Evolutionary conservation across 2,113 vertebrate species (phyloP).

Genomic region (Aegotheles bennettii): DNA sequence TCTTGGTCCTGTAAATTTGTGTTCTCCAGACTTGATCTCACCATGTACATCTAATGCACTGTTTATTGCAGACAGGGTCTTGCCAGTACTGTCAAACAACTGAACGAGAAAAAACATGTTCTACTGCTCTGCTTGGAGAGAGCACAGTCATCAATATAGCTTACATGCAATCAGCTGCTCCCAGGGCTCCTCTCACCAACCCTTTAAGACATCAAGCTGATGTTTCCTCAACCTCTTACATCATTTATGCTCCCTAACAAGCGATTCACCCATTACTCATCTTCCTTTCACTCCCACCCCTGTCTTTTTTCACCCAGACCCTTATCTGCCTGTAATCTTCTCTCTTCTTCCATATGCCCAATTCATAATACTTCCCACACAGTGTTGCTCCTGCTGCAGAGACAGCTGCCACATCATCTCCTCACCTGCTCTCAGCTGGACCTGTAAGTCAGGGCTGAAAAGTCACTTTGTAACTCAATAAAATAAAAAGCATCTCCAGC

Average conservation of each 20-base stretch:
- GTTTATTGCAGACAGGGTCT: neutral
- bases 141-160: neutral
- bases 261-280: neutral
- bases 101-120: neutral
- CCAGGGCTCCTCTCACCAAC: neutral
- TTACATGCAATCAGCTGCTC: neutral
- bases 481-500: neutral
- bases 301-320: neutral
- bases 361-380: neutral
- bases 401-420: neutral
- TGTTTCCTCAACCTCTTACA: neutral
- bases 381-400: neutral
- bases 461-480: neutral
- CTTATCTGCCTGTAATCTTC: neutral
- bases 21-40: neutral
- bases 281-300: neutral
- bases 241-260: neutral
- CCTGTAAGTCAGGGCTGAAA: neutral
- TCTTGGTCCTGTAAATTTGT: neutral
- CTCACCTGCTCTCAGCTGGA: neutral
- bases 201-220: neutral
- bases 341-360: neutral
- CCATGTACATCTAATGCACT: too few species aligned
- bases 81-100: neutral
- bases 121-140: neutral